Percentiles rank a stretch among this genome's conserved stretches.
Conservation (phyloP, 2,888 invertebrate genomes). For the Andrena trimmerana region DNA sequence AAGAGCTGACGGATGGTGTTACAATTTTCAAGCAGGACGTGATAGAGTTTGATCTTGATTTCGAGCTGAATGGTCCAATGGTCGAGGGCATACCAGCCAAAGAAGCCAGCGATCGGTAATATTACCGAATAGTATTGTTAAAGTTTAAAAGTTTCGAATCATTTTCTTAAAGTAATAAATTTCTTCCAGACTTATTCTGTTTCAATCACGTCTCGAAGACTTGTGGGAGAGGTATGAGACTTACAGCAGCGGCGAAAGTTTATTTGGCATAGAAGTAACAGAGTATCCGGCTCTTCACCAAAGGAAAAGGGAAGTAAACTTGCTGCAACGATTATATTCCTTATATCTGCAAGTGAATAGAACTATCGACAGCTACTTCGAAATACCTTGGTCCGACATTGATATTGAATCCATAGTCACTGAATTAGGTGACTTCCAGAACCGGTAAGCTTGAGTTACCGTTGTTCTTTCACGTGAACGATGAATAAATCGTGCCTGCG, state of each 20-base stretch:
- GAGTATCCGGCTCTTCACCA: conserved; percentile 93
- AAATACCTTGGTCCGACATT: conserved; percentile 93
- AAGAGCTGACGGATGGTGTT: conserved; percentile 91
- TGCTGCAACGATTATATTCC: conserved; percentile 93
- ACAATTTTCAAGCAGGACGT: conserved; percentile 89
- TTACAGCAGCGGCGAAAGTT: conserved; percentile 93
- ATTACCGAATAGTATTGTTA: neutral
- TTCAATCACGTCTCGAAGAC: conserved; percentile 93
- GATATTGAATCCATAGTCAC: conserved; percentile 93
- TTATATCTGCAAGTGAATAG: conserved; percentile 94
- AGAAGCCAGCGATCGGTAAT: conserved; percentile 93
- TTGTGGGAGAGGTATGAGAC: conserved; percentile 93
- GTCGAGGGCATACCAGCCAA: conserved; percentile 92
- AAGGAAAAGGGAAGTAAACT: conserved; percentile 93
- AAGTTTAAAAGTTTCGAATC: neutral
- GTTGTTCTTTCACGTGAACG: neutral
- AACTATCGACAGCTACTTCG: conserved; percentile 94
- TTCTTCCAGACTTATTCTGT: conserved; percentile 88
- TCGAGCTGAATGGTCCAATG: conserved; percentile 93
- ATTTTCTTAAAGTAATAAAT: neutral
- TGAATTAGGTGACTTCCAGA: conserved; percentile 93
- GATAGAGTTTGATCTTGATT: conserved; percentile 90
- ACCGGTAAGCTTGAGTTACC: conserved; percentile 83
- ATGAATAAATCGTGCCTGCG: neutral
- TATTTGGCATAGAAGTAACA: conserved; percentile 93